Evolutionary conservation across 2,888 invertebrate species (phyloP).

Genomic region (Girardia tigrina): DNA sequence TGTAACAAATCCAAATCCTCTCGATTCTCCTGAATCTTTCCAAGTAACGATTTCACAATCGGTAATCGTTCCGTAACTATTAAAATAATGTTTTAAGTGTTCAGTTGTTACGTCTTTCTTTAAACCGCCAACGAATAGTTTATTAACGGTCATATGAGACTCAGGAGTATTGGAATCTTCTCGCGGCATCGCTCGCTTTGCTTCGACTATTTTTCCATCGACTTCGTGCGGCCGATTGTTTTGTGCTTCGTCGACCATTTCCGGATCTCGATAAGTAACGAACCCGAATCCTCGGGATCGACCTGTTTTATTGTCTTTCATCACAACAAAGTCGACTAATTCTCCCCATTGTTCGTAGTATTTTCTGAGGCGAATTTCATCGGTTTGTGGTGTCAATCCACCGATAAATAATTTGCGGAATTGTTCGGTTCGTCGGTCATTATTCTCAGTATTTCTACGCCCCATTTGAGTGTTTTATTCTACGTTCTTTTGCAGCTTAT

Average conservation of each 20-base stretch:
- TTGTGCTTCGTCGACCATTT: constrained; percentile 91
- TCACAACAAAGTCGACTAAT: constrained; percentile 45
- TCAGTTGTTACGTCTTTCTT: constrained; percentile 82
- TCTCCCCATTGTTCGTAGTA: constrained; percentile 90
- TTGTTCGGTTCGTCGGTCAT: constrained; percentile 42
- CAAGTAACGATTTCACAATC: constrained; percentile 75
- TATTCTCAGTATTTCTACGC: constrained; percentile 24
- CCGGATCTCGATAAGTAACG: constrained; percentile 78
- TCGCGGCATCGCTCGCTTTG: constrained; percentile 85
- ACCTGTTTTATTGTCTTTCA: constrained; percentile 36
- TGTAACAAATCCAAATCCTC: constrained; percentile 88
- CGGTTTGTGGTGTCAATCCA: constrained; percentile 75
- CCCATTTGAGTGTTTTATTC: too few relatives aligned
- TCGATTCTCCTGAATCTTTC: constrained; percentile 77
- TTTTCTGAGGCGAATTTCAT: constrained; percentile 72
- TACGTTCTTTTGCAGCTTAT: too few relatives aligned
- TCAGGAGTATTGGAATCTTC: constrained; percentile 67
- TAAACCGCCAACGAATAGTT: constrained; percentile 79
- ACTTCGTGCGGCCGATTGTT: constrained; percentile 67
- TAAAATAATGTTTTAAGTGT: constrained; percentile 56
- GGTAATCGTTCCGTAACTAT: constrained; percentile 64
- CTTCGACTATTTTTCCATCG: constrained; percentile 82
- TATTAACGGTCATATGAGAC: constrained; percentile 80
- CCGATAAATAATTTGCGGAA: constrained; percentile 78
- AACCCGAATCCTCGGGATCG: constrained; percentile 81